phyloP scores from a whole-genome alignment of 2,797 vertebrate species.

The Dryobates pubescens region DNA sequence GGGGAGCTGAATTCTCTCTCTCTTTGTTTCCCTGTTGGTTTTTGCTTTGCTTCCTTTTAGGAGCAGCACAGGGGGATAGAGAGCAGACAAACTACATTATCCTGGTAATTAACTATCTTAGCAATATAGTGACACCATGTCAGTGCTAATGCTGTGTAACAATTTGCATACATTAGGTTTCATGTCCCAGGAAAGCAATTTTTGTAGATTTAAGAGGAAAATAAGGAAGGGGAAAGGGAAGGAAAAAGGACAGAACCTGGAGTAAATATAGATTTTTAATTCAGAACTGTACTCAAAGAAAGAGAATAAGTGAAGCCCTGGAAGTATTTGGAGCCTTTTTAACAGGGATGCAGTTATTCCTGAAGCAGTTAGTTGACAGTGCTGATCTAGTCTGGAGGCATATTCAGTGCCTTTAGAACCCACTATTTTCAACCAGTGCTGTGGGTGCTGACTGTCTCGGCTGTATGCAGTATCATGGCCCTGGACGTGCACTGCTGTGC shows the following conservation, averaged over 20 bases:
- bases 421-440: not conserved
- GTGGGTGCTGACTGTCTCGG: not conserved
- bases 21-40: conserved; percentile 24
- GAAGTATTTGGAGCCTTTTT: not conserved
- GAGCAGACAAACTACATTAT: conserved; percentile 57
- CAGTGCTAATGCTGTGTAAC: conserved; percentile 37
- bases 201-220: conserved; percentile 37
- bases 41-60: conserved; percentile 64
- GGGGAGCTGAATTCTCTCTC: conserved; percentile 13
- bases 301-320: not conserved
- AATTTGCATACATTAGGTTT: conserved; percentile 69
- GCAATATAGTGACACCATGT: not conserved
- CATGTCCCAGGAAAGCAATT: conserved; percentile 42
- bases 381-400: not conserved
- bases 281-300: not conserved
- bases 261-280: not conserved
- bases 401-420: not conserved
- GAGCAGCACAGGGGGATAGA: conserved; percentile 39
- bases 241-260: not conserved
- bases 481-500: not conserved
- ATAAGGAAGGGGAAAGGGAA: not conserved
- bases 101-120: conserved; percentile 63
- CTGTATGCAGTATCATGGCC: rapidly evolving
- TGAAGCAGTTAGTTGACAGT: not conserved
- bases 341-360: not conserved